These are phyloP conservation scores for Coendou prehensilis DNA, from an alignment of 2,797 vertebrate species.

Conservation along the genomic window DNA sequence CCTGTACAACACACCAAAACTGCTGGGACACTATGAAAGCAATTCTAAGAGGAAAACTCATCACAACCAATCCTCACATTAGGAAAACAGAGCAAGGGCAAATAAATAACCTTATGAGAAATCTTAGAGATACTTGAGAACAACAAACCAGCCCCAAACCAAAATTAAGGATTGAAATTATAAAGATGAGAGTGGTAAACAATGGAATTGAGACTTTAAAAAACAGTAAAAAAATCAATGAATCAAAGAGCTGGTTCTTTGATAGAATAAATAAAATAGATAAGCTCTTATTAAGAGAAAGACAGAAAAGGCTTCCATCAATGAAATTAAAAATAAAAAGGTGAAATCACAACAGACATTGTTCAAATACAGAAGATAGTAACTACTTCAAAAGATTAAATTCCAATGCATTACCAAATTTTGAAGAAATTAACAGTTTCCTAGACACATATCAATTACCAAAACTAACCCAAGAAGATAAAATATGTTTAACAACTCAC, in stretches of 20 bases:
- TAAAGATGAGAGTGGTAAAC: neutral
- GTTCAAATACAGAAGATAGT: neutral
- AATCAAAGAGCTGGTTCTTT: neutral
- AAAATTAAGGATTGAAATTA: neutral
- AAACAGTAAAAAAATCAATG: neutral
- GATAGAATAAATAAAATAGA: neutral
- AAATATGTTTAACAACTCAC: no score
- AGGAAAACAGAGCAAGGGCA: neutral
- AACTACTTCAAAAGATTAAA: neutral
- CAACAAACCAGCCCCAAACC: neutral
- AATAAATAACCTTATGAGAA: neutral
- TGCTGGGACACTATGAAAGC: no score
- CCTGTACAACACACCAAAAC: neutral
- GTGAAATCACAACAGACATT: neutral
- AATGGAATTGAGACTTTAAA: neutral
- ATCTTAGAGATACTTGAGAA: neutral
- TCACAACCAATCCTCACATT: no score
- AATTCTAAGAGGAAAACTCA: no score
- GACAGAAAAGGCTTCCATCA: neutral
- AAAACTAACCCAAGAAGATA: no score
- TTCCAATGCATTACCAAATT: neutral
- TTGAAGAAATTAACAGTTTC: no score
- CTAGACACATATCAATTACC: no score
- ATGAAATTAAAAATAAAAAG: no score
- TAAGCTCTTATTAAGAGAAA: neutral